These are phyloP conservation scores for Epistrophe eligans DNA, from an alignment of 2,888 invertebrate species.

Conservation along the genomic window DNA sequence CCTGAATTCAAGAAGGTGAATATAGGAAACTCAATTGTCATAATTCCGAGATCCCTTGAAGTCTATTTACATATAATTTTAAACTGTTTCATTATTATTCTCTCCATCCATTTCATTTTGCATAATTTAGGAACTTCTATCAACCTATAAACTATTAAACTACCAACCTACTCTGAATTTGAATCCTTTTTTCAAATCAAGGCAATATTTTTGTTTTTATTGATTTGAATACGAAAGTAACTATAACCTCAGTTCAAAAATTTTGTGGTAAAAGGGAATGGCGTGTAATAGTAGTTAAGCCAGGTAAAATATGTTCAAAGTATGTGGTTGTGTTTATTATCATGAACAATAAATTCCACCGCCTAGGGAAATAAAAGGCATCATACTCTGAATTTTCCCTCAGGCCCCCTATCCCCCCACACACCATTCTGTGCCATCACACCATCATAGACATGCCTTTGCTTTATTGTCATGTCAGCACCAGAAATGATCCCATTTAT, in stretches of 20 bases:
- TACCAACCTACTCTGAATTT: neutral
- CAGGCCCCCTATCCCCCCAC: neutral
- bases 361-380: neutral
- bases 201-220: neutral
- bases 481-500: constrained; percentile 57
- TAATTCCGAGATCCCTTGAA: no score
- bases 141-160: no score
- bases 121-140: neutral
- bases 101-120: neutral
- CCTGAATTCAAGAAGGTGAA: no score
- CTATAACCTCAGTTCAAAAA: neutral
- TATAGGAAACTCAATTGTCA: no score
- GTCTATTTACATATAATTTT: no score
- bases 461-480: constrained; percentile 53
- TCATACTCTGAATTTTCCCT: neutral
- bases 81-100: no score
- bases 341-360: constrained; percentile 4
- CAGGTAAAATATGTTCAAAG: constrained; percentile 6
- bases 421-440: neutral
- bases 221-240: neutral
- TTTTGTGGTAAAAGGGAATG: neutral
- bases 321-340: constrained; percentile 12
- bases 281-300: neutral
- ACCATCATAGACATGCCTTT: constrained; percentile 8
- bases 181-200: neutral